Percentiles rank a stretch among this genome's conserved stretches.
phyloP scores from a whole-genome alignment of 2,888 invertebrate species.

The Polyommatus iphigenia region DNA sequence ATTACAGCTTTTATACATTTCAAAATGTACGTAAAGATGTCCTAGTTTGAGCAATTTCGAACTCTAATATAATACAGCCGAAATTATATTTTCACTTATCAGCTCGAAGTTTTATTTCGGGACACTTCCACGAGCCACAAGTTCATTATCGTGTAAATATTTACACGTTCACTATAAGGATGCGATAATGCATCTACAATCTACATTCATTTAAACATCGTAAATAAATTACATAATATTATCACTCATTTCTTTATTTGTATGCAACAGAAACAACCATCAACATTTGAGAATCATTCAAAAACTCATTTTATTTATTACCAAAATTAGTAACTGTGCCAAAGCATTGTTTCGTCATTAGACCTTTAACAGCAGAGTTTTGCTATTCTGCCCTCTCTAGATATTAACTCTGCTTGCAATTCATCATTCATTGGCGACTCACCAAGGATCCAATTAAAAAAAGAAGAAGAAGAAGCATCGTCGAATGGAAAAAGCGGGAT shows the following conservation, averaged over 20 bases:
- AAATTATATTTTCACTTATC: slow-evolving; percentile 4
- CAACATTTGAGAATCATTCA: background rate
- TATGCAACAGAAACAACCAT: no score
- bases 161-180: slow-evolving; percentile 6
- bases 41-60: background rate
- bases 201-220: background rate
- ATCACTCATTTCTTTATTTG: no score
- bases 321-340: background rate
- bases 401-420: no score
- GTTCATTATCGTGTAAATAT: slow-evolving; percentile 33
- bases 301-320: background rate
- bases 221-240: background rate
- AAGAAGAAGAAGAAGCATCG: background rate
- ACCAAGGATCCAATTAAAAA: background rate
- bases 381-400: no score
- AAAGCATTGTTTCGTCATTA: background rate
- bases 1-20: background rate
- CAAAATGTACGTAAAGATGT: background rate
- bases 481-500: background rate
- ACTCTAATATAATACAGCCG: background rate
- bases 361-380: background rate
- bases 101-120: background rate
- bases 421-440: background rate
- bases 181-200: slow-evolving; percentile 15
- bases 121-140: slow-evolving; percentile 22